Evolutionary conservation across 2,113 vertebrate genomes (phyloP), one percentile per base, ranked within the genome.

Genomic region (Gambusia affinis): DNA sequence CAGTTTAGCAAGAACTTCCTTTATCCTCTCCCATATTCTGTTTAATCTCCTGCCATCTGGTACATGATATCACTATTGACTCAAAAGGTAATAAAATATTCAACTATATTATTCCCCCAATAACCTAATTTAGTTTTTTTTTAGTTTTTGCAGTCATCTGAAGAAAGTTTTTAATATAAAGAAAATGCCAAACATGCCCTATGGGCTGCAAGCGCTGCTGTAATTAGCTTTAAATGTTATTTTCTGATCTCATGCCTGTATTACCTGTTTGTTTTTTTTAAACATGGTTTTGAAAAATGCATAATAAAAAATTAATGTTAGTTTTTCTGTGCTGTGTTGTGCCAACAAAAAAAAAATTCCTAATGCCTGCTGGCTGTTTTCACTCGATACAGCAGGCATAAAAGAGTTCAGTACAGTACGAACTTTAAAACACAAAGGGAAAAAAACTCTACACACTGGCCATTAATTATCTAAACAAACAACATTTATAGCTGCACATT

Each of bases 401-500:
- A 76, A 76, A 68, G 35, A 62, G 17, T 28, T 68, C 39, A 66
- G 63, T n/a, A 12, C 27, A 67, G 54, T 24, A 39, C 67, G 4
- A 28, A 54, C 51, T 78, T 57, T 57, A 57, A 24, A 57, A 57
- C 51, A 57, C 22, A 57, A 61, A 63, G 24, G 12, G 29, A 31
- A 67, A 1, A 64, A 61, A 66, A 65, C 30, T 33, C 30, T 29
- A 72, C 69, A 47, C 30, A 67, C 29, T 72, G 29, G 37, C 57
- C 63, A 61, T 72, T 8, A 51, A 35, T 37, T 61, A 66, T 57
- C 24, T n/a, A 57, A 57, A 54, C 51, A 54, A 54, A 61, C 29
- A 66, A 27, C 63, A 66, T 61, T 67, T 72, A 62, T 47, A 47
- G 15, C 44, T 28, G 19, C 51, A 33, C 5, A 42, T 66, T 1